These are phyloP conservation scores for Macheiramphus alcinus DNA, from an alignment of 2,113 vertebrate species.

Conservation along the genomic window DNA sequence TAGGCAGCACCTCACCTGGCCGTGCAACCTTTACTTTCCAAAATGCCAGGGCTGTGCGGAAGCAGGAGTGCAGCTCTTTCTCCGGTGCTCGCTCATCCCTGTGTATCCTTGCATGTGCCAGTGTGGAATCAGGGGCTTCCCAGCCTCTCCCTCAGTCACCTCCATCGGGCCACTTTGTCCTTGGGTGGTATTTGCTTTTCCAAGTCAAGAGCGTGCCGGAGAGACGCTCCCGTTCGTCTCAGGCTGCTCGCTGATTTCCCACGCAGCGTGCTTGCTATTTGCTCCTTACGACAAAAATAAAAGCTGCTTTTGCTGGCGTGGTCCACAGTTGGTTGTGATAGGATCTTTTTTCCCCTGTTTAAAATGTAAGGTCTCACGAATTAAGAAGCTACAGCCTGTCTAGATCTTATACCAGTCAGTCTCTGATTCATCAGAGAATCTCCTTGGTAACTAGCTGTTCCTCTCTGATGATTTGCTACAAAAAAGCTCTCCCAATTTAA, in stretches of 20 bases:
- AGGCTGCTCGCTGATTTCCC: conserved; percentile 12
- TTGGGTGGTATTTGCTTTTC: conserved; percentile 62
- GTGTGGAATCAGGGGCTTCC: not conserved
- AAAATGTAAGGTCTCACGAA: conserved; percentile 54
- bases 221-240: not conserved
- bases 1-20: not conserved
- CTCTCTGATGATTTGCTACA: conserved; percentile 66
- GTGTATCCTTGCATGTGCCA: not conserved
- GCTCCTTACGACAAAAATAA: conserved; percentile 4
- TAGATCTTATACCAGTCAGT: conserved; percentile 56
- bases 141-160: conserved; percentile 21
- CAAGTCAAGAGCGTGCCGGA: conserved; percentile 29
- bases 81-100: not conserved
- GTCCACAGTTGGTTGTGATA: not conserved
- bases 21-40: not conserved
- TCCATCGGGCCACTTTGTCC: conserved; percentile 53
- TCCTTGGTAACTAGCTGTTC: conserved; percentile 70
- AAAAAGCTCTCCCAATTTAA: conserved; percentile 66
- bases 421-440: conserved; percentile 64
- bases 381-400: conserved; percentile 56
- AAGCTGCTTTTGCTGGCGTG: not conserved
- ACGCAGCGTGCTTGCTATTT: not conserved
- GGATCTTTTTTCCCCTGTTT: not conserved
- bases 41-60: not conserved
- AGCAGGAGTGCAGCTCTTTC: not conserved